Evolutionary conservation across 2,888 invertebrate species (phyloP), one percentile per base, ranked within the genome.

Genomic region (Argyresthia goedartella): DNA sequence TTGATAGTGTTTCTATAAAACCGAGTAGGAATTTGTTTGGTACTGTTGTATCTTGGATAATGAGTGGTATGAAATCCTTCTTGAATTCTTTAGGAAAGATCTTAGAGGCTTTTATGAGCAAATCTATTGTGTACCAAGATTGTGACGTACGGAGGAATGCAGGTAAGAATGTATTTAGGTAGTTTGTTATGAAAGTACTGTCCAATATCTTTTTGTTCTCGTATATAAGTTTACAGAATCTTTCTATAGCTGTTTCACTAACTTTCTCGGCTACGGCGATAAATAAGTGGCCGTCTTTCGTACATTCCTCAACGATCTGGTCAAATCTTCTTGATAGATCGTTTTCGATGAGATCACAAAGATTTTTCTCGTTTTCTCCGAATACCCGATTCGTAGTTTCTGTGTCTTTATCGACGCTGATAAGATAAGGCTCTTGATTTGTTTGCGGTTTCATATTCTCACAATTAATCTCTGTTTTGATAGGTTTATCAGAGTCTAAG

Each of bases 11-110:
- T 1, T 57, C 53, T n/a, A 74, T 54, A 36, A 68, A 80, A 54
- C 75, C 71, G 36, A 69, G 65, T 15, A 84, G 13, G 0, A 77
- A 52, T 51, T 63, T 66, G 42, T 55, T 65, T 1, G 71, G 59
- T 35, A 76, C 59, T 1, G 66, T 56, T 0, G 54, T 35, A 50
- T 77, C 71, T 57, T 66, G 67, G 1, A 78, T 51, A 25, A 81
- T 35, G 1, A 55, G 51, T 50, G 58, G 56, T 9, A 81, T 46
- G 9, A 49, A 33, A 13, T 76, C 49, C 4, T 56, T 56, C 56
- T 62, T 63, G 52, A 73, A 73, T 6, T 61, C 46, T 2, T 58
- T 36, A 0, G 67, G 63, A 35, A 66, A 61, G 7, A 49, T 54
- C 53, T 62, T 66, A 11, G 59, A 58, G 0, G 62, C 66, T 63